Base-by-base conservation (phyloP, 2,113 vertebrate species). In the Melanocharis versteri region DNA sequence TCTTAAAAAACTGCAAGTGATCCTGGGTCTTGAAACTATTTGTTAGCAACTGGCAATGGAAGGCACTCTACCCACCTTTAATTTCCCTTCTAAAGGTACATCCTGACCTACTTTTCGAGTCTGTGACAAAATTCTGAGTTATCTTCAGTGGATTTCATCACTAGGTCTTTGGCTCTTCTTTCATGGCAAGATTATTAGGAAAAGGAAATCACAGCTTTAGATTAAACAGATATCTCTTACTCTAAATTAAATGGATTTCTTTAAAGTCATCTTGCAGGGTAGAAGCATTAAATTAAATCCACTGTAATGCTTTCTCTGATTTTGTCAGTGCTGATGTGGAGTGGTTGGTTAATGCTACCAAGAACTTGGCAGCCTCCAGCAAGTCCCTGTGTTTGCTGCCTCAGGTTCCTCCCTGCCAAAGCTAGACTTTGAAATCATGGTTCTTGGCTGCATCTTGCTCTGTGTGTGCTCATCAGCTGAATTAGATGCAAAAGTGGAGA, bases 121-220 rank as follows among this genome's bases (percentile, higher is more conserved):
- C 64, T 68, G 11, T 90, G 89, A 51, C 40, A 96, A 86, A 97
- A 95, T 96, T 92, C 89, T 64, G 87, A 68, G 89, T 76, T 92
- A 62, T 92, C 80, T 92, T 90, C 51, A 37, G 33, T 62, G 50
- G 51, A 90, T 94, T 92, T 93, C 86, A 81, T 95, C 94, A 91
- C 60, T 60, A 16, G 15, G 66, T 60, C 78, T 81, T 86, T 60
- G 44, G 40, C 77, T 40, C 9, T 80, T 91, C 78, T 90, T 90
- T 81, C 35, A 39, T 13, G 50, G 53, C 75, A 30, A 54, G 22
- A 31, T 70, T 81, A 66, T 89, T 92, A 73, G 60, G 50, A 80
- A 93, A 50, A 86, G 83, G 71, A 92, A 94, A 77, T 94, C 23
- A n/a, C 19, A 45, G 37, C 76, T 73, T n/a, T 86, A 83, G 90